Conservation (phyloP, 2,113 vertebrate genomes). For the Phoenicopterus ruber region DNA sequence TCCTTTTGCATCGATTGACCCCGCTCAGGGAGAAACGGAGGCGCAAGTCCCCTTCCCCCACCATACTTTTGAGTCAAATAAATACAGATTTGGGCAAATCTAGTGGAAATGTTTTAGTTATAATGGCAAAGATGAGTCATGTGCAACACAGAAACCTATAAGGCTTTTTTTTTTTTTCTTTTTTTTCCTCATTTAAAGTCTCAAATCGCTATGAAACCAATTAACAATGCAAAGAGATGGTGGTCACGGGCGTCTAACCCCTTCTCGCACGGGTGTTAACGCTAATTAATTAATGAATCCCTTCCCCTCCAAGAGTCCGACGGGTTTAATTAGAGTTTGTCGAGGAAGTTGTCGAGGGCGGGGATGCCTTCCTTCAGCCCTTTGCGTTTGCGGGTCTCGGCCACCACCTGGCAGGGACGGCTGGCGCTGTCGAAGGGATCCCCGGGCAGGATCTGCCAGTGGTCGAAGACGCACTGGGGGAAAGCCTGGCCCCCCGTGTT, state of each 20-base stretch:
- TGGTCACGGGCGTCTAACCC: background rate
- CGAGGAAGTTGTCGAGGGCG: conserved; percentile 92
- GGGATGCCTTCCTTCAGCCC: conserved; percentile 93
- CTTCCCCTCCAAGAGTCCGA: background rate
- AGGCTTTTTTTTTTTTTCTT: background rate
- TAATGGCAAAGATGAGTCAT: conserved; percentile 57
- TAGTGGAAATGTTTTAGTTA: conserved; percentile 52
- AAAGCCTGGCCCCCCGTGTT: conserved; percentile 94
- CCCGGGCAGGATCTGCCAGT: conserved; percentile 93
- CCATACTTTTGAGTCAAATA: conserved; percentile 44
- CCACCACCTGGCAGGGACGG: conserved; percentile 82
- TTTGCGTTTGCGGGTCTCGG: conserved; percentile 90
- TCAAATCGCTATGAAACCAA: conserved; percentile 32
- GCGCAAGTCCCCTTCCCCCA: fast-evolving
- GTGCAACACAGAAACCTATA: conserved; percentile 51
- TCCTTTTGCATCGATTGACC: background rate
- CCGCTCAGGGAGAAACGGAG: background rate
- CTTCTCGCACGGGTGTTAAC: background rate
- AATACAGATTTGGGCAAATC: conserved; percentile 60
- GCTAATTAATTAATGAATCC: background rate
- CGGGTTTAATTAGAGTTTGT: conserved; percentile 73
- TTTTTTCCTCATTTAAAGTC: conserved; percentile 21
- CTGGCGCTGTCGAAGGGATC: conserved; percentile 79
- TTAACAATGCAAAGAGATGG: conserved; percentile 8
- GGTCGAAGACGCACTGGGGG: conserved; percentile 95